These are phyloP conservation scores for Sebastes diaconus DNA, from an alignment of 2,797 vertebrate species.

Conservation along the genomic window DNA sequence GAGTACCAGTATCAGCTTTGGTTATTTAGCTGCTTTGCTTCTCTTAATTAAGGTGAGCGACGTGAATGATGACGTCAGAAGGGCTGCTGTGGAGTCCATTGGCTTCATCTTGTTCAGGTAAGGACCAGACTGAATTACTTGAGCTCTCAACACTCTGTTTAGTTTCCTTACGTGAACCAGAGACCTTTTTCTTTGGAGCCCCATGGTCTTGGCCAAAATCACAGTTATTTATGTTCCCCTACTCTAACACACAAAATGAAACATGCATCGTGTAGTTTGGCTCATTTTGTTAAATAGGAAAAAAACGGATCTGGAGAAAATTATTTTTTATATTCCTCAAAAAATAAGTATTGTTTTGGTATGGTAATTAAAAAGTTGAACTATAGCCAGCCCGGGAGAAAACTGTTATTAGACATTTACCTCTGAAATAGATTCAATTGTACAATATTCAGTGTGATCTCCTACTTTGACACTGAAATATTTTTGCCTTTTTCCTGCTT, in stretches of 20 bases:
- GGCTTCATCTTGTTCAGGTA: conserved; percentile 99
- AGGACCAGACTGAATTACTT: conserved; percentile 8
- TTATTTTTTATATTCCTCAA: not conserved
- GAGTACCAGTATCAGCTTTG: not conserved
- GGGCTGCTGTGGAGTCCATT: conserved; percentile 98
- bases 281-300: too few species aligned
- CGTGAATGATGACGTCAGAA: conserved; percentile 96
- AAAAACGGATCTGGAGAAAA: not conserved
- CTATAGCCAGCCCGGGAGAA: not conserved
- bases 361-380: not conserved
- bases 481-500: not conserved
- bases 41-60: conserved; percentile 90
- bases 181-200: conserved; percentile 9
- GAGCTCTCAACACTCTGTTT: not conserved
- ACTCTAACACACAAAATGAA: too few species aligned
- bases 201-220: not conserved
- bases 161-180: not conserved
- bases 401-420: not conserved
- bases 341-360: not conserved
- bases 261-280: too few species aligned
- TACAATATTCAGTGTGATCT: not conserved
- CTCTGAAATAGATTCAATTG: not conserved
- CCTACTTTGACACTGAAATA: not conserved
- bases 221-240: too few species aligned
- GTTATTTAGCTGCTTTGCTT: conserved; percentile 29